Conservation (phyloP, 2,797 vertebrate genomes). For the Manis crassicaudata region DNA sequence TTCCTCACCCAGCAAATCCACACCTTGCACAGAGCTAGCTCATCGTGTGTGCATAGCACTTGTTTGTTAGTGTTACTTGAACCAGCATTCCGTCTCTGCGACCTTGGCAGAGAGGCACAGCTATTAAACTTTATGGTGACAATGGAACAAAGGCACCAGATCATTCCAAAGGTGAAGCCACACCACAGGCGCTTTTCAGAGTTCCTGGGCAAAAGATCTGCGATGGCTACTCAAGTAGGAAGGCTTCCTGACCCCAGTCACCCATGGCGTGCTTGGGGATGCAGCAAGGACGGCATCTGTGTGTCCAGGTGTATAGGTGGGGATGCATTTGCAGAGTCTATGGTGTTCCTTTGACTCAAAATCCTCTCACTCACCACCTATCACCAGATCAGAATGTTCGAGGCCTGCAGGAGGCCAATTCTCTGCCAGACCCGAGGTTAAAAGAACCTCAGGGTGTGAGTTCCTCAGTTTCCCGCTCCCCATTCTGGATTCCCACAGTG, state of each 20-base stretch:
- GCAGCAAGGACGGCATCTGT: not conserved
- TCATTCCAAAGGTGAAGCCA: not conserved
- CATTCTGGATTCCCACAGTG: not conserved
- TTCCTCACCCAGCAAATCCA: not conserved
- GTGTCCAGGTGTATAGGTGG: not conserved
- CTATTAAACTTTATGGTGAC: not conserved
- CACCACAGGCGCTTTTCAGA: not conserved
- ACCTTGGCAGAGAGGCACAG: not conserved
- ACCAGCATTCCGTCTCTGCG: not conserved
- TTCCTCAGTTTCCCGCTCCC: not conserved
- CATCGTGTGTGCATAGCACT: not conserved
- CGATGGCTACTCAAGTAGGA: not conserved
- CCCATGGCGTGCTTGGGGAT: too few species aligned
- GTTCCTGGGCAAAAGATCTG: not conserved
- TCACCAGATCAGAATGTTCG: not conserved
- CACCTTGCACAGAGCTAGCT: not conserved
- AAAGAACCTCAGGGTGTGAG: not conserved
- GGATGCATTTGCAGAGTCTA: not conserved
- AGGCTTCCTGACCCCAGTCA: not conserved
- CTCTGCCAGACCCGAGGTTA: not conserved
- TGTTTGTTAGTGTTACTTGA: not conserved
- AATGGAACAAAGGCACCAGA: not conserved
- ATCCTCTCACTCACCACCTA: not conserved
- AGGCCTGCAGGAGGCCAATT: not conserved
- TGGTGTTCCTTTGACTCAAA: not conserved